Conservation (phyloP, 1,140 invertebrate species). For the Dendroctonus valens region DNA sequence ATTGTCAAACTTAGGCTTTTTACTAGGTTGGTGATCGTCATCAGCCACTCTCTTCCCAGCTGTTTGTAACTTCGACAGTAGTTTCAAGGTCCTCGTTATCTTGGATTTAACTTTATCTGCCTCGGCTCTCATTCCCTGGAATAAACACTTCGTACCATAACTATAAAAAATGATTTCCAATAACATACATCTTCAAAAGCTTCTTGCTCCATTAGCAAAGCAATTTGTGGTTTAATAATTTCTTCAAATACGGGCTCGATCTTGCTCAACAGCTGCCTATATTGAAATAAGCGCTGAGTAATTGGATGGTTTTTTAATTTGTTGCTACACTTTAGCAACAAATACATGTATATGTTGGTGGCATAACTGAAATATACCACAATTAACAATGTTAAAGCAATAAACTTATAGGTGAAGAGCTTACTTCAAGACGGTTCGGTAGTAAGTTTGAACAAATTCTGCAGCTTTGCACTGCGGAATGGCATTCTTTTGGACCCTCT, state of each 20-base stretch:
- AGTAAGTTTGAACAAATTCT: conserved; percentile 69
- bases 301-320: conserved; percentile 79
- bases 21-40: conserved; percentile 36
- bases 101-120: not conserved
- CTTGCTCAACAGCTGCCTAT: conserved; percentile 72
- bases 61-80: conserved; percentile 40
- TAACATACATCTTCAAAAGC: not conserved
- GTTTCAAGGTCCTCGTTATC: conserved; percentile 17
- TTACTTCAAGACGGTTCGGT: conserved; percentile 70
- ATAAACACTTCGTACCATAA: no score
- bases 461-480: conserved; percentile 57
- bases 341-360: conserved; percentile 82
- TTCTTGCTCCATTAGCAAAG: conserved; percentile 44
- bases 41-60: conserved; percentile 46
- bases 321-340: conserved; percentile 76
- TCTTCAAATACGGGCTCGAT: conserved; percentile 66
- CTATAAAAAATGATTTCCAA: no score
- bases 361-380: conserved; percentile 64
- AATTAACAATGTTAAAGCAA: conserved; percentile 15
- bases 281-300: conserved; percentile 77
- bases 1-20: conserved; percentile 48
- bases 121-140: no score
- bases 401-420: conserved; percentile 31
- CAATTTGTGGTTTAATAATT: conserved; percentile 64
- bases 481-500: conserved; percentile 49